phyloP scores from a whole-genome alignment of 2,113 vertebrate species.

The Peromyscus maniculatus region DNA sequence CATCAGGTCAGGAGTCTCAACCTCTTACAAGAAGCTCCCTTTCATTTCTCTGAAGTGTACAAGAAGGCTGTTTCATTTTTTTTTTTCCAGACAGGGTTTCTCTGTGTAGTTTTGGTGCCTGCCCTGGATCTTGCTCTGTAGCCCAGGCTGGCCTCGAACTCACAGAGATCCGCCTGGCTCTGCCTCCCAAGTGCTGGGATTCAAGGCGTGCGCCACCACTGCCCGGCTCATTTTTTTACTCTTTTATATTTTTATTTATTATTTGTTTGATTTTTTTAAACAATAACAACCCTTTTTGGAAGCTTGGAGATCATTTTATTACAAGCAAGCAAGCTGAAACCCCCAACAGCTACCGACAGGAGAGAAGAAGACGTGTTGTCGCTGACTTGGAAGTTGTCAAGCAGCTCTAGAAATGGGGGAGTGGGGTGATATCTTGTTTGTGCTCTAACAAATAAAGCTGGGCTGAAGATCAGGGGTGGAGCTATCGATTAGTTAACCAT shows the following conservation, averaged over 20 bases:
- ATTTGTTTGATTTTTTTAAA: neutral
- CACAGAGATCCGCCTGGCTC: too few species aligned
- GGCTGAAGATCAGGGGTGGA: too few species aligned
- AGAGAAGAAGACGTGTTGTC: too few species aligned
- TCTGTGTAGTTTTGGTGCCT: too few species aligned
- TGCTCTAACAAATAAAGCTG: too few species aligned
- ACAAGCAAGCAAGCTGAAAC: neutral
- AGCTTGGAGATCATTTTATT: neutral
- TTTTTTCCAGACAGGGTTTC: too few species aligned
- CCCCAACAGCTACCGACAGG: neutral
- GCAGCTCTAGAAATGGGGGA: neutral
- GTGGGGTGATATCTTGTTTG: too few species aligned
- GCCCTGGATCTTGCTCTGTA: too few species aligned
- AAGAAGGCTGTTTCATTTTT: neutral
- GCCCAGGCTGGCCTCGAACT: too few species aligned
- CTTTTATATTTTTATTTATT: neutral
- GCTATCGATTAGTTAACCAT: too few species aligned
- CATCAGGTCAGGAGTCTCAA: neutral
- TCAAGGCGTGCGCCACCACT: too few species aligned
- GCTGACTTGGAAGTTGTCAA: neutral
- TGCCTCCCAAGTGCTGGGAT: too few species aligned
- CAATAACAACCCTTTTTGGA: neutral
- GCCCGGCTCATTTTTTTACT: neutral
- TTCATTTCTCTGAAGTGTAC: neutral
- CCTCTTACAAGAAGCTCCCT: neutral